phyloP scores from a whole-genome alignment of 2,888 invertebrate genomes.

The Cinara cedri region DNA sequence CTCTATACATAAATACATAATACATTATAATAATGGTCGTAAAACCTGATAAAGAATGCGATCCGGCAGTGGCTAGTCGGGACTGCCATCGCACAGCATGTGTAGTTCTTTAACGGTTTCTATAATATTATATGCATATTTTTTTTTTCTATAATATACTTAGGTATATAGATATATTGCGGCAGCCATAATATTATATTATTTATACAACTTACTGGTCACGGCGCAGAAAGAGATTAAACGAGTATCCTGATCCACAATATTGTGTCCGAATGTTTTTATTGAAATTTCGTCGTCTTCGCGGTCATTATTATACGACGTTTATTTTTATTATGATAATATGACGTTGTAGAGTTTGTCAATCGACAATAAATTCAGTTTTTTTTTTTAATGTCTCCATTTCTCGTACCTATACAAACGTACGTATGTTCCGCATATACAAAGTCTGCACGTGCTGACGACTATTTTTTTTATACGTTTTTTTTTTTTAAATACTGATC shows the following conservation, averaged over 20 bases:
- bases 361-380: not conserved
- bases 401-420: no score
- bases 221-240: not conserved
- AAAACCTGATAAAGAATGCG: slow-evolving; percentile 12
- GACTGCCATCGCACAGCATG: not conserved
- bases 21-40: not conserved
- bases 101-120: slow-evolving; percentile 48
- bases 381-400: not conserved
- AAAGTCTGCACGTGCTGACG: not conserved
- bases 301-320: not conserved
- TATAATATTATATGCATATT: not conserved
- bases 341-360: no score
- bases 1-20: no score
- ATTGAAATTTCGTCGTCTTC: slow-evolving; percentile 25
- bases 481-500: not conserved
- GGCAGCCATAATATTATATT: not conserved
- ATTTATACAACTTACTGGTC: not conserved
- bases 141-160: not conserved
- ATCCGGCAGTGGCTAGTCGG: not conserved
- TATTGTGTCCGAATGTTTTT: slow-evolving; percentile 1
- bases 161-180: not conserved
- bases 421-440: no score
- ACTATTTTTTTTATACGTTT: not conserved
- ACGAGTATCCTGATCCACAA: not conserved
- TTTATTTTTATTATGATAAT: no score